Percentiles rank a stretch among this genome's conserved stretches.
phyloP scores from a whole-genome alignment of 1,140 invertebrate species.

The Eueides isabella region DNA sequence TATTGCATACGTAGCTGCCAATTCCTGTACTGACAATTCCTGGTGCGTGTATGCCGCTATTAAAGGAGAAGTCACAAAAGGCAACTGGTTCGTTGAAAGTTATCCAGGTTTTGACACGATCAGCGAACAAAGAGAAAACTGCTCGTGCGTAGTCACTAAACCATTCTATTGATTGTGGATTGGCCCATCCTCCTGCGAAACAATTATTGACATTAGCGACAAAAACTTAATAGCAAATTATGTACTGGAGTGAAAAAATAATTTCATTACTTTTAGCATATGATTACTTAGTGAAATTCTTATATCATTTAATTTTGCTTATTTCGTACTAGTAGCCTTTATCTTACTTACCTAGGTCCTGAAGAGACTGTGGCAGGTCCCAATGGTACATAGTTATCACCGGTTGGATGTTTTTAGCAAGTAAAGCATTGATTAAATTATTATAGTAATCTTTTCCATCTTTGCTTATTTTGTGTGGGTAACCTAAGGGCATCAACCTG shows the following conservation, averaged over 20 bases:
- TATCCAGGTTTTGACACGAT: conserved; percentile 84
- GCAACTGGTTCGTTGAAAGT: conserved; percentile 87
- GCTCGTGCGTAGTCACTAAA: neutral
- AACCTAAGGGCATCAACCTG: conserved; percentile 49
- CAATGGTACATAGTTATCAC: conserved; percentile 63
- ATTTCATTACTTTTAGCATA: too few relatives aligned
- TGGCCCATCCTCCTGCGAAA: neutral
- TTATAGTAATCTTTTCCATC: conserved; percentile 64
- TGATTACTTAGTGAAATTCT: too few relatives aligned
- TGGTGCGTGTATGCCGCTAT: conserved; percentile 25
- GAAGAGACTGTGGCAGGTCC: conserved; percentile 18
- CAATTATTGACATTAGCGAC: too few relatives aligned
- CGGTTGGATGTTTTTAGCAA: conserved; percentile 81
- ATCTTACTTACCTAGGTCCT: conserved; percentile 12
- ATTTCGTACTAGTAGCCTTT: too few relatives aligned
- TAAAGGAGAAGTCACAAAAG: conserved; percentile 82
- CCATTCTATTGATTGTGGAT: conserved; percentile 7
- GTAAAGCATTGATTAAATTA: conserved; percentile 82
- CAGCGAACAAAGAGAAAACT: conserved; percentile 74
- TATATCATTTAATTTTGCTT: too few relatives aligned
- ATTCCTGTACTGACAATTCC: neutral
- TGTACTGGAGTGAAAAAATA: too few relatives aligned
- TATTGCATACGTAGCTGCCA: neutral
- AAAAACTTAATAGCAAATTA: too few relatives aligned
- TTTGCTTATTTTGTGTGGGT: conserved; percentile 45